phyloP scores from a whole-genome alignment of 2,113 vertebrate species.

The Antidorcas marsupialis region DNA sequence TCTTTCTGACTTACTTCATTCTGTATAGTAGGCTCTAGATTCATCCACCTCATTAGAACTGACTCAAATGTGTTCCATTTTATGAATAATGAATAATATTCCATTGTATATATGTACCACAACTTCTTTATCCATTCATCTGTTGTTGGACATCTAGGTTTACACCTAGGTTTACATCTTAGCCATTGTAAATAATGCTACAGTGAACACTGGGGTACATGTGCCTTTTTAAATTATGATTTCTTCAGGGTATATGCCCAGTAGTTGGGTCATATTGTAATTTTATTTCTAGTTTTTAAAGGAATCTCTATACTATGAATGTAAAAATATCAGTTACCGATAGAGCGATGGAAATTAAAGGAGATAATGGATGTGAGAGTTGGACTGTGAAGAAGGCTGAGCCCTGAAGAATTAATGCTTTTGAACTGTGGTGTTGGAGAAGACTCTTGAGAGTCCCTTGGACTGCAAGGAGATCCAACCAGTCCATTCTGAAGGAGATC shows the following conservation, averaged over 20 bases:
- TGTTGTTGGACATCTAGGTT: neutral
- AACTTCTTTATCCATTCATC: neutral
- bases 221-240: neutral
- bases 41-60: neutral
- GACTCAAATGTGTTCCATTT: neutral
- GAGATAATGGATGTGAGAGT: neutral
- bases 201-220: neutral
- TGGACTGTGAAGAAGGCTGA: too few relatives aligned
- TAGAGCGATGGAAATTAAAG: neutral
- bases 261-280: neutral
- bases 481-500: too few relatives aligned
- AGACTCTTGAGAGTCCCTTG: too few relatives aligned
- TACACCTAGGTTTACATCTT: neutral
- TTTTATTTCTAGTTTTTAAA: neutral
- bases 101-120: neutral
- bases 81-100: neutral
- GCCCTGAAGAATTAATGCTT: too few relatives aligned
- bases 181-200: neutral
- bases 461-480: too few relatives aligned
- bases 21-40: neutral
- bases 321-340: neutral
- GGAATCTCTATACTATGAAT: neutral
- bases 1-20: neutral
- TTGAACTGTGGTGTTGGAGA: too few relatives aligned
- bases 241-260: neutral